These are phyloP conservation scores for Hyaena hyaena DNA, from an alignment of 2,113 vertebrate genomes.

Conservation along the genomic window DNA sequence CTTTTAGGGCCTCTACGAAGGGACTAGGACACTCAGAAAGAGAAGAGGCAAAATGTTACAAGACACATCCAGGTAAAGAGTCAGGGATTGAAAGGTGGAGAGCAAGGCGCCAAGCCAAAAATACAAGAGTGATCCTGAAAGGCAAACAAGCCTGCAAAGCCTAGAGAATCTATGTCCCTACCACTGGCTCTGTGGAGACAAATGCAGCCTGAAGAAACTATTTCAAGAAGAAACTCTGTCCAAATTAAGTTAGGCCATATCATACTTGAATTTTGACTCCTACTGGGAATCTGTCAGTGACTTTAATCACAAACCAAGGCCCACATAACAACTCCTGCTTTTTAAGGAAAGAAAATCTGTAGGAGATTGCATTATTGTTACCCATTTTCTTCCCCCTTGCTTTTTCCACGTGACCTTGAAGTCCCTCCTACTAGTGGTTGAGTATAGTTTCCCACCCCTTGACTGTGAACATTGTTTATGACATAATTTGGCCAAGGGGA, in stretches of 20 bases:
- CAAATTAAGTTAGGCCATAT: not conserved
- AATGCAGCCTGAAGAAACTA: not conserved
- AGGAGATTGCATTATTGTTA: not conserved
- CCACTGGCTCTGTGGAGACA: not conserved
- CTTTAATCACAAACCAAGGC: not conserved
- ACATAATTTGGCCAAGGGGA: not conserved
- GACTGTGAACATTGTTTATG: constrained; percentile 17
- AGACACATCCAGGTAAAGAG: not conserved
- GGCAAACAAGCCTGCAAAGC: not conserved
- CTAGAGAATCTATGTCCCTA: not conserved
- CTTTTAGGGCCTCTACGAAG: constrained; percentile 6
- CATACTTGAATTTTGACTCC: constrained; percentile 9
- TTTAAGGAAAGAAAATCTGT: not conserved
- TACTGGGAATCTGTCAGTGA: not conserved
- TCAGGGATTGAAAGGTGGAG: not conserved
- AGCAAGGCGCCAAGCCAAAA: not conserved
- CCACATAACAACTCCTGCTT: not conserved
- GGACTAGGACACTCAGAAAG: not conserved
- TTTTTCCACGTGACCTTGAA: not conserved
- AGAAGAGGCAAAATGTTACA: constrained; percentile 13
- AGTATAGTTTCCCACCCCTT: not conserved
- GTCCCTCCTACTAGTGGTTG: not conserved
- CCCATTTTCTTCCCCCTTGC: not conserved
- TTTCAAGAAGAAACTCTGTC: not conserved
- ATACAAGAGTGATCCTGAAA: not conserved